phyloP scores from a whole-genome alignment of 2,888 invertebrate species.

The Falcaria lacertinaria region DNA sequence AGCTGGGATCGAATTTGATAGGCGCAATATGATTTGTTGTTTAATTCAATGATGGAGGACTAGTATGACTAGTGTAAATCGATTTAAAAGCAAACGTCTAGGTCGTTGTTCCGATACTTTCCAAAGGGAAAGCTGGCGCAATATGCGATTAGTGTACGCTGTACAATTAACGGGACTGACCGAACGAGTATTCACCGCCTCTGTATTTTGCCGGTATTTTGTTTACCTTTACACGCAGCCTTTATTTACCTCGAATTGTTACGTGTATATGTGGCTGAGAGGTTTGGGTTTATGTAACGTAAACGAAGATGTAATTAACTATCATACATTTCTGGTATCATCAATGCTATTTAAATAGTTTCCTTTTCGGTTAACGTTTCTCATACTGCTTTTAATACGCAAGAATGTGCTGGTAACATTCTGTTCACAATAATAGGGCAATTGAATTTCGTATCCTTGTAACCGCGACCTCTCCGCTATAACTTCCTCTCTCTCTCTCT shows the following conservation, averaged over 20 bases:
- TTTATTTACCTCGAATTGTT: neutral
- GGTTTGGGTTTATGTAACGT: neutral
- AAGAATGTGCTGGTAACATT: neutral
- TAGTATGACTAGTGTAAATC: too few relatives aligned
- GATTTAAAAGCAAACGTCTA: constrained; percentile 31
- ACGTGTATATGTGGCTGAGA: neutral
- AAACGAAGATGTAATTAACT: neutral
- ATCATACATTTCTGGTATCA: neutral
- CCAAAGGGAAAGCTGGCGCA: constrained; percentile 67
- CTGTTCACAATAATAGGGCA: neutral
- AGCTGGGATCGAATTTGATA: too few relatives aligned
- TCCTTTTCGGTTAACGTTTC: neutral
- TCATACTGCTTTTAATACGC: neutral
- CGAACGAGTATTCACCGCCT: constrained; percentile 30
- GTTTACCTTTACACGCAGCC: neutral
- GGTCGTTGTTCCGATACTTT: constrained; percentile 53
- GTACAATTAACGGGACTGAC: constrained; percentile 64
- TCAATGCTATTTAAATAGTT: neutral
- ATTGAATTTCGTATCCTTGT: neutral
- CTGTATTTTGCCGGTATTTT: neutral
- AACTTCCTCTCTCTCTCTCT: too few relatives aligned
- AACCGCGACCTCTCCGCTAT: neutral
- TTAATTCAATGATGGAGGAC: constrained; percentile 10
- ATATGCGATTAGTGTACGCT: constrained; percentile 59
- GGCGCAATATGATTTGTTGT: too few relatives aligned